Evolutionary conservation across 2,113 vertebrate species (phyloP), one percentile per base, ranked within the genome.

Genomic region (Amphiprion ocellaris): DNA sequence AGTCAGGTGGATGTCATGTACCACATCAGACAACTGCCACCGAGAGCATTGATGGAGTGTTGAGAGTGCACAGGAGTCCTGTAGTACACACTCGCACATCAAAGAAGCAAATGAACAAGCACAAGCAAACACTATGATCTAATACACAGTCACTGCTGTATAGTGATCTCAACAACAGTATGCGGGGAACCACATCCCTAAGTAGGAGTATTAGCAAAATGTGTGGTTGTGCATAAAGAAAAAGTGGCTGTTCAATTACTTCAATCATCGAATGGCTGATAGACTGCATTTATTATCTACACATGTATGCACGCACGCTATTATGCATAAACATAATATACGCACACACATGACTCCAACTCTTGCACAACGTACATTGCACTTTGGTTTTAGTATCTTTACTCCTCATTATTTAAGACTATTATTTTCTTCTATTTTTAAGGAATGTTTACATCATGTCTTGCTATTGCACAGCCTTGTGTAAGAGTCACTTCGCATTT

Each of bases 11-110:
- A 74, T 52, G 21, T 52, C 50, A 61, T 19, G 15, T 17, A 89
- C 88, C 85, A 92, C 87, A 92, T 89, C 83, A 89, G 71, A 90
- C 64, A 56, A 41, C 61, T 30, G 28, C 74, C 61, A 17, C 50
- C 59, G 58, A 67, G 44, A 30, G 55, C 46, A 60, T 19, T 74
- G 72, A 65, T 28, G 52, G 23, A 73, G 33, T 17, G 21, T 19
- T 17, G n/a, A 73, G 15, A 39, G 14, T 73, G 59, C 67, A 77
- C 41, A 47, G 47, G 19, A 72, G 50, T 46, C 58, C 52, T 75
- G 21, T 56, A 53, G 50, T 9, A 50, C 23, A 69, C 50, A 69
- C 49, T 72, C 28, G 74, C 49, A 89, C 64, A 86, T 61, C 54
- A 89, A 85, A 86, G 60, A 71, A 59, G 65, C 28, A 47, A 56